These are phyloP conservation scores for Sturmia bella DNA, from an alignment of 2,888 invertebrate species.

Conservation along the genomic window DNA sequence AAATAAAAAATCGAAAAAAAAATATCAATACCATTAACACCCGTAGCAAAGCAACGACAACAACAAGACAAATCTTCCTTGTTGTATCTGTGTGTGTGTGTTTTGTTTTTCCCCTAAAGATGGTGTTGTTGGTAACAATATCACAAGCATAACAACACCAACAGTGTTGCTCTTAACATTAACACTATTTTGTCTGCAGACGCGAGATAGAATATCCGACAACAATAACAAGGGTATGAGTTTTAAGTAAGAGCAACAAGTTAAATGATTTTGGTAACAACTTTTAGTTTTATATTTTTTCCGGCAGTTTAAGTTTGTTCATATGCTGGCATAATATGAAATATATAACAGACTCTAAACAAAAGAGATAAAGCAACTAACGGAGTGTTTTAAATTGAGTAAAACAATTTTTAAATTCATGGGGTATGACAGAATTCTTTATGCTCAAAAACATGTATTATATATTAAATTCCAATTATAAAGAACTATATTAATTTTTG, in stretches of 20 bases:
- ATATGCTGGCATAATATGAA: too few species aligned
- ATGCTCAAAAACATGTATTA: too few species aligned
- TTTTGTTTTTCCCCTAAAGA: conserved; percentile 37
- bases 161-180: conserved; percentile 59
- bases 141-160: conserved; percentile 50
- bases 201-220: conserved; percentile 41
- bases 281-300: too few species aligned
- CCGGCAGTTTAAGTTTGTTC: too few species aligned
- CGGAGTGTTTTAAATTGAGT: too few species aligned
- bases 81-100: conserved; percentile 18
- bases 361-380: too few species aligned
- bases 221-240: conserved; percentile 8
- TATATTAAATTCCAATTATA: too few species aligned
- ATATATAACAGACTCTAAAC: too few species aligned
- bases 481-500: too few species aligned
- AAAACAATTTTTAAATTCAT: too few species aligned
- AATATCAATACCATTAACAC: conserved; percentile 62
- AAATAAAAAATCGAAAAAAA: conserved; percentile 12
- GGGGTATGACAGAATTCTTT: too few species aligned
- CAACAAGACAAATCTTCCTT: conserved; percentile 50
- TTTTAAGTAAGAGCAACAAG: not conserved
- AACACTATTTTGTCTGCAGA: conserved; percentile 56
- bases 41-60: conserved; percentile 43
- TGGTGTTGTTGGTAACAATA: conserved; percentile 61
- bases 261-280: conserved; percentile 5